Conservation (phyloP, 2,797 vertebrate genomes). For the Enteromius trimaculatus region DNA sequence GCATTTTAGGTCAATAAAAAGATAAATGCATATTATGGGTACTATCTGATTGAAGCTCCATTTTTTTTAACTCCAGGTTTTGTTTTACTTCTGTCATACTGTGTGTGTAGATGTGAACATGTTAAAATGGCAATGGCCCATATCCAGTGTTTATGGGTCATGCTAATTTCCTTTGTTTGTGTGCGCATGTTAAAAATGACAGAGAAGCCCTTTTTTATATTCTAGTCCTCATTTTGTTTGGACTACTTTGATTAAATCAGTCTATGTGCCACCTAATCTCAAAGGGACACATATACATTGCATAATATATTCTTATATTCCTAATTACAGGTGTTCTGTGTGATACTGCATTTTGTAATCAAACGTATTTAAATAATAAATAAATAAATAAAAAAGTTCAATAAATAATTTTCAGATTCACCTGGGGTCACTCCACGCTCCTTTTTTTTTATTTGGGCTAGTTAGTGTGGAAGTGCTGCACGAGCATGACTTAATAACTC, state of each 20-base stretch:
- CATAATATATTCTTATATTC: not conserved
- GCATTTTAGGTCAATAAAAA: no score
- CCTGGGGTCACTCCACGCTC: not conserved
- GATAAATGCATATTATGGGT: no score
- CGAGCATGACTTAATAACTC: not conserved
- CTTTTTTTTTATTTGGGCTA: not conserved
- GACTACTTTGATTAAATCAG: not conserved
- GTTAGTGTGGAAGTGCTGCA: not conserved
- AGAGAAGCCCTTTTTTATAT: not conserved
- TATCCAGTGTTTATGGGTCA: not conserved
- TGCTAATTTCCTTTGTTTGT: not conserved
- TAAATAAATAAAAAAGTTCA: no score
- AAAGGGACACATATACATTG: not conserved
- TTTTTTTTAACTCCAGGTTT: no score
- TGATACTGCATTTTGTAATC: not conserved
- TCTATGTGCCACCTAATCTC: not conserved
- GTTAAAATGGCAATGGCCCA: not conserved
- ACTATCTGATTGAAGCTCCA: no score
- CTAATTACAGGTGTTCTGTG: not conserved
- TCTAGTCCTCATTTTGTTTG: not conserved
- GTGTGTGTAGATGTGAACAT: not conserved
- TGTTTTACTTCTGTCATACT: not conserved
- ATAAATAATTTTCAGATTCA: no score
- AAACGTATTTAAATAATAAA: no score
- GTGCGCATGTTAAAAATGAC: not conserved